Evolutionary conservation across 2,797 vertebrate species (phyloP).

Genomic region (Epinephelus coioides): DNA sequence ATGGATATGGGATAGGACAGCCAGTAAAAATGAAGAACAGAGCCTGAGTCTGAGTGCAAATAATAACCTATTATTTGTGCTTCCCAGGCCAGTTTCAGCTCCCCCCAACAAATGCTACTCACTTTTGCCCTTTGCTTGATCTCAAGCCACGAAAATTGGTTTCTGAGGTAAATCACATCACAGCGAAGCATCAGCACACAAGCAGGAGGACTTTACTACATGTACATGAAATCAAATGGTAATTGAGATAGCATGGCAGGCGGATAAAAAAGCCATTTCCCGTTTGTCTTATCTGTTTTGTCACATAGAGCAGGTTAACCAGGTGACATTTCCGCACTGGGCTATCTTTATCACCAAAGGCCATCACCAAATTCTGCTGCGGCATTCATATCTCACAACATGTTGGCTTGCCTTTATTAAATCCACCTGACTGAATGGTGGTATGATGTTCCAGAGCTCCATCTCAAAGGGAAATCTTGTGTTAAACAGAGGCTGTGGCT

Average conservation of each 20-base stretch:
- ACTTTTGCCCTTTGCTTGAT: slow-evolving; percentile 20
- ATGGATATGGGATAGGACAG: slow-evolving; percentile 42
- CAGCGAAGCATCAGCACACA: neutral
- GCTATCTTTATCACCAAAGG: slow-evolving; percentile 69
- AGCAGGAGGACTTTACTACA: slow-evolving; percentile 10
- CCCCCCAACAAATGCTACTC: neutral
- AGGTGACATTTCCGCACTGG: slow-evolving; percentile 70
- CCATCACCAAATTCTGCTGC: slow-evolving; percentile 70
- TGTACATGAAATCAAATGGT: slow-evolving; percentile 70
- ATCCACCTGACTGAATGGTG: slow-evolving; percentile 43
- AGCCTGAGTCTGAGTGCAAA: slow-evolving; percentile 50
- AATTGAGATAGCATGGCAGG: slow-evolving; percentile 77
- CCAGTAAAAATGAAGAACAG: slow-evolving; percentile 41
- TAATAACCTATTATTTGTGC: slow-evolving; percentile 61
- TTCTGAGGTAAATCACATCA: slow-evolving; percentile 20
- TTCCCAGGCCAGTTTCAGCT: slow-evolving; percentile 19
- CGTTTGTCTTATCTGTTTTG: slow-evolving; percentile 79
- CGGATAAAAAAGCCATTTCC: slow-evolving; percentile 81
- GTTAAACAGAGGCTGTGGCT: slow-evolving; percentile 8
- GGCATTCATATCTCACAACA: slow-evolving; percentile 65
- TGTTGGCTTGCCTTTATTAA: slow-evolving; percentile 74
- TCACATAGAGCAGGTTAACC: slow-evolving; percentile 80
- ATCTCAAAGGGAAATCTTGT: slow-evolving; percentile 33
- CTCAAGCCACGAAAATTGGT: slow-evolving; percentile 42
- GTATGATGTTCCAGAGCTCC: slow-evolving; percentile 32